phyloP scores from a whole-genome alignment of 2,888 invertebrate species.

The Watsonalla binaria region DNA sequence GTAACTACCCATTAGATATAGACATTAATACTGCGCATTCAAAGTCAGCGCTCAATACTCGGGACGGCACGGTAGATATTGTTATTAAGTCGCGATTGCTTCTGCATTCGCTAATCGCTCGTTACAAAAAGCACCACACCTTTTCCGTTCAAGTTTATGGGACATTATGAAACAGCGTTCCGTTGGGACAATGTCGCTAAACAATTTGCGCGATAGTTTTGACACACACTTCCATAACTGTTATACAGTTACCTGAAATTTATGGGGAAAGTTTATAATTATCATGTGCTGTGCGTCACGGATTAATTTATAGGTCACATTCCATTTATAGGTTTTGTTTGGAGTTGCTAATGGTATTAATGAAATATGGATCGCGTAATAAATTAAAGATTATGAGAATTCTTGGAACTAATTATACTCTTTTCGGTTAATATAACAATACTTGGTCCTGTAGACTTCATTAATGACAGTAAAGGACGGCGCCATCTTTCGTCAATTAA shows the following conservation, averaged over 20 bases:
- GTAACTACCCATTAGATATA: too few relatives aligned
- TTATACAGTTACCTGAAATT: slow-evolving; percentile 27
- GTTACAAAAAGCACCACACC: slow-evolving; percentile 11
- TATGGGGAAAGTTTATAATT: slow-evolving; percentile 19
- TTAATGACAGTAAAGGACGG: too few relatives aligned
- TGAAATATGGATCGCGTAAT: background rate
- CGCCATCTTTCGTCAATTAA: too few relatives aligned
- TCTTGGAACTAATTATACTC: too few relatives aligned
- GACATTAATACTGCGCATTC: too few relatives aligned
- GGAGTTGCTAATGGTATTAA: slow-evolving; percentile 9
- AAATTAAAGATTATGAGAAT: too few relatives aligned
- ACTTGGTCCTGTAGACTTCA: too few relatives aligned
- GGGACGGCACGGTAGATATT: background rate
- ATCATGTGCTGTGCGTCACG: slow-evolving; percentile 14
- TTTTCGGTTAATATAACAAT: too few relatives aligned
- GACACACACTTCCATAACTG: slow-evolving; percentile 50
- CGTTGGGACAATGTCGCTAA: slow-evolving; percentile 54
- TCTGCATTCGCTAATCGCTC: slow-evolving; percentile 3
- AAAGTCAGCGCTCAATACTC: background rate
- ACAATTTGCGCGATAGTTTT: slow-evolving; percentile 60
- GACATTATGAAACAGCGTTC: slow-evolving; percentile 55
- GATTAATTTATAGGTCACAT: slow-evolving; percentile 12
- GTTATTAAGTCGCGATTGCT: background rate
- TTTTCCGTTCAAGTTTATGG: slow-evolving; percentile 56
- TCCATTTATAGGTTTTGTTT: background rate